Conservation (phyloP, 2,113 vertebrate genomes). For the Chionodraco myersi region DNA sequence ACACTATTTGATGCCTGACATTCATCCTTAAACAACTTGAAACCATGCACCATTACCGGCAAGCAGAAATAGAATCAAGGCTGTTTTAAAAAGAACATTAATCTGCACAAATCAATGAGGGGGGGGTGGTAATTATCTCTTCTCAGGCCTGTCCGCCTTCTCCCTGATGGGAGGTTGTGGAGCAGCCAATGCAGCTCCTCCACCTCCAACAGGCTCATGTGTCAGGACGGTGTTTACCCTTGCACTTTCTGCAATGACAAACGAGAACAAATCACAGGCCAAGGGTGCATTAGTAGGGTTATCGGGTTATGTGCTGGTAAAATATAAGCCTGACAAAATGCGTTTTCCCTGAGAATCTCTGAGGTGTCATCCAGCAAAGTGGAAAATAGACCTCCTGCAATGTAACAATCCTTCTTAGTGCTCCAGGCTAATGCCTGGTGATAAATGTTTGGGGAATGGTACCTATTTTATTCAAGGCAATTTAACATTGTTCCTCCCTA, state of each 20-base stretch:
- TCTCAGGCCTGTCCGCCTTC: conserved; percentile 27
- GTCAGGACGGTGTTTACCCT: conserved; percentile 52
- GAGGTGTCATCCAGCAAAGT: conserved; percentile 53
- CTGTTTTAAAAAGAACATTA: conserved; percentile 41
- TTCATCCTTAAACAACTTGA: conserved; percentile 26
- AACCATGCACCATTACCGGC: neutral
- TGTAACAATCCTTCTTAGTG: conserved; percentile 23
- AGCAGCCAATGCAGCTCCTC: conserved; percentile 29
- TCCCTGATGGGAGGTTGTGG: conserved; percentile 19
- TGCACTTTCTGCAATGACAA: conserved; percentile 68
- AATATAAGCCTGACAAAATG: conserved; percentile 65
- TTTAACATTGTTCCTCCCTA: neutral
- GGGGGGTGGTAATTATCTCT: conserved; percentile 50
- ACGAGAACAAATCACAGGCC: conserved; percentile 70
- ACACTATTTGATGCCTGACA: conserved; percentile 1
- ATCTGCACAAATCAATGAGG: conserved; percentile 50
- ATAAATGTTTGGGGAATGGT: conserved; percentile 13
- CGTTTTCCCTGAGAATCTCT: conserved; percentile 51
- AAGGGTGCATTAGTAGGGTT: conserved; percentile 62
- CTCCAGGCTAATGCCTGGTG: conserved; percentile 38
- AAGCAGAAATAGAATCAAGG: conserved; percentile 27
- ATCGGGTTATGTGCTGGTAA: conserved; percentile 62
- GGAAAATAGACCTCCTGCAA: conserved; percentile 50
- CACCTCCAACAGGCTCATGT: conserved; percentile 50
- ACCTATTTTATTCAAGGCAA: conserved; percentile 33